phyloP scores from a whole-genome alignment of 2,888 invertebrate genomes.

The Cybosia mesomella region DNA sequence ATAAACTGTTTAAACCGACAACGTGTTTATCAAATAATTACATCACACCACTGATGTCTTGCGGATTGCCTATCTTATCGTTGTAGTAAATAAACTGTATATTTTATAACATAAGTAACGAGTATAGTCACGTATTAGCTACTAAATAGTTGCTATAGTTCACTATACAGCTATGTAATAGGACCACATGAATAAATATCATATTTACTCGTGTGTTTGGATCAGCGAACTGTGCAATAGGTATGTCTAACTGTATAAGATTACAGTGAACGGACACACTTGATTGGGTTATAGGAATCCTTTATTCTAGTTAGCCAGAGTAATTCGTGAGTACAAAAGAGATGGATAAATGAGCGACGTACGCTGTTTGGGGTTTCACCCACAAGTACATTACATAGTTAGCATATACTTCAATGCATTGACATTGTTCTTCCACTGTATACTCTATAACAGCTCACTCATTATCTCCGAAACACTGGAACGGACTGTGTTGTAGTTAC shows the following conservation, averaged over 20 bases:
- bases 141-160: not conserved
- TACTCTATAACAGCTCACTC: too few species aligned
- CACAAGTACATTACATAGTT: not conserved
- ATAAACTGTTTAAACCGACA: slow-evolving; percentile 3
- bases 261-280: not conserved
- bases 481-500: too few species aligned
- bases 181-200: not conserved
- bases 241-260: not conserved
- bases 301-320: not conserved
- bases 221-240: not conserved
- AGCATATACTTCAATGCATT: not conserved
- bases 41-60: slow-evolving; percentile 13
- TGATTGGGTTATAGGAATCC: not conserved
- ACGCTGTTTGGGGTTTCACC: not conserved
- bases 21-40: slow-evolving; percentile 12
- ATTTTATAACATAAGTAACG: slow-evolving; percentile 1
- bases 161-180: not conserved
- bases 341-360: not conserved
- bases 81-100: slow-evolving; percentile 17
- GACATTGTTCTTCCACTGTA: not conserved
- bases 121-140: not conserved
- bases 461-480: too few species aligned
- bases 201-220: not conserved
- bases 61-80: slow-evolving; percentile 12
- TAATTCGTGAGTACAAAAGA: not conserved